Evolutionary conservation across 1,140 invertebrate species (phyloP), one percentile per base, ranked within the genome.

Genomic region (Panagrolaimus sp.): DNA sequence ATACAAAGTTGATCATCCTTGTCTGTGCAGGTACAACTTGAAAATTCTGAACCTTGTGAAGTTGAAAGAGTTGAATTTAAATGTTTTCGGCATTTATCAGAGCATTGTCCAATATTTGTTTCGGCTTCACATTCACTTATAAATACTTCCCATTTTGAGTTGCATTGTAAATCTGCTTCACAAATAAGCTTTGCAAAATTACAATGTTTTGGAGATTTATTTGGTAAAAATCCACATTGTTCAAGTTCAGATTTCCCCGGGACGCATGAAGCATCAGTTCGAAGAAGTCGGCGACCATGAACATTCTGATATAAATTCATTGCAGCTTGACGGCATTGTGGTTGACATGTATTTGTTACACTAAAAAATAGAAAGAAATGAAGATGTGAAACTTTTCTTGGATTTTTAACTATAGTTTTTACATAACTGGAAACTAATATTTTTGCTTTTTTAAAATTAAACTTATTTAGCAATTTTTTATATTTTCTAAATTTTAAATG

Each of bases 131-230:
- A 78, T 64, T 78, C 76, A 32, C 74, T 77, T 17, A 82, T 63
- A 43, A 74, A 78, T 52, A 81, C 71, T 71, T 78, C 78, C 76
- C 76, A 78, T 65, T 78, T 78, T 9, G 76, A 63, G 43, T 78
- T 78, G 67, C 76, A 78, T 69, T 73, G 79, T 24, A 78, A 48
- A 58, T 78, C 77, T n/a, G 71, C 75, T 64, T 78, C 76, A 47
- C 76, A 78, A 21, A 81, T 75, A 17, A 78, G 52, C 52, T 78
- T 78, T 14, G 76, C 76, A 9, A 78, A 70, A 14, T 64, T 63
- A 44, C 76, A 78, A 67, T 78, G 76, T 62, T 81, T 81, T 1
- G 78, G 76, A 12, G 70, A 46, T 21, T 67, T 67, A 44, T 73
- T 77, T 12, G 76, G 76, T 43, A 78, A 65, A 43, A 78, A 75